A percentile compares a stretch with the other conserved stretches of the same genome.
phyloP scores from a whole-genome alignment of 2,888 invertebrate species.

The Neoitamus cyanurus region DNA sequence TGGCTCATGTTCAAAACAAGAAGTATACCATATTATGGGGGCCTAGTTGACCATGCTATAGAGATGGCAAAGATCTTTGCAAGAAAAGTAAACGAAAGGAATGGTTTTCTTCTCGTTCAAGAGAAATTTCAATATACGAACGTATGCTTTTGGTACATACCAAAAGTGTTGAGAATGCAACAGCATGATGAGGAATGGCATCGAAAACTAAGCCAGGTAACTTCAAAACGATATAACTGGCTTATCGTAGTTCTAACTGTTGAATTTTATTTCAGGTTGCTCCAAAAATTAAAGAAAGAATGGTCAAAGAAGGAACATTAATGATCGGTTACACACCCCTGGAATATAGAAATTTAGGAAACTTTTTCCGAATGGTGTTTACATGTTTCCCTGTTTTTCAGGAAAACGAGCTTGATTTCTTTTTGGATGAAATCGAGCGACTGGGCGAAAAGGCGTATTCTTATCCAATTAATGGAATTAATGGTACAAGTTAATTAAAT shows the following conservation, averaged over 20 bases:
- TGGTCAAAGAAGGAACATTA: slow-evolving; percentile 73
- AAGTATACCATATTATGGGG: slow-evolving; percentile 72
- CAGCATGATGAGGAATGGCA: slow-evolving; percentile 69
- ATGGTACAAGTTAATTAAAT: not conserved
- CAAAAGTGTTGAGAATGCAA: slow-evolving; percentile 66
- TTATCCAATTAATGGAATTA: not conserved
- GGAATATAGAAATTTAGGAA: slow-evolving; percentile 71
- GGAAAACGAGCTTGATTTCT: slow-evolving; percentile 71
- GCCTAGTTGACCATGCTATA: slow-evolving; percentile 75
- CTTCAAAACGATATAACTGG: not conserved
- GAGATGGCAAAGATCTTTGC: slow-evolving; percentile 71
- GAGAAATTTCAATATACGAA: slow-evolving; percentile 80
- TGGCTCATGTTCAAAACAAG: slow-evolving; percentile 93
- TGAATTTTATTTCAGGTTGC: slow-evolving; percentile 67
- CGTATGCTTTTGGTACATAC: slow-evolving; percentile 91
- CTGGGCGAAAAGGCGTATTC: slow-evolving; percentile 66
- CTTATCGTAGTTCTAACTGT: too few species aligned
- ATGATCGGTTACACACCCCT: slow-evolving; percentile 85
- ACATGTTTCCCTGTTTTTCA: slow-evolving; percentile 77
- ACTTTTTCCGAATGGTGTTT: slow-evolving; percentile 82
- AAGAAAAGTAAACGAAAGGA: slow-evolving; percentile 67
- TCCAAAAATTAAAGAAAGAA: slow-evolving; percentile 77
- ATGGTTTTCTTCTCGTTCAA: slow-evolving; percentile 74
- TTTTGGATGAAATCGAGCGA: slow-evolving; percentile 74
- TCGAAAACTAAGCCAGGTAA: slow-evolving; percentile 66